These are phyloP conservation scores for Pterostichus niger DNA, from an alignment of 2,888 invertebrate species.

Conservation along the genomic window DNA sequence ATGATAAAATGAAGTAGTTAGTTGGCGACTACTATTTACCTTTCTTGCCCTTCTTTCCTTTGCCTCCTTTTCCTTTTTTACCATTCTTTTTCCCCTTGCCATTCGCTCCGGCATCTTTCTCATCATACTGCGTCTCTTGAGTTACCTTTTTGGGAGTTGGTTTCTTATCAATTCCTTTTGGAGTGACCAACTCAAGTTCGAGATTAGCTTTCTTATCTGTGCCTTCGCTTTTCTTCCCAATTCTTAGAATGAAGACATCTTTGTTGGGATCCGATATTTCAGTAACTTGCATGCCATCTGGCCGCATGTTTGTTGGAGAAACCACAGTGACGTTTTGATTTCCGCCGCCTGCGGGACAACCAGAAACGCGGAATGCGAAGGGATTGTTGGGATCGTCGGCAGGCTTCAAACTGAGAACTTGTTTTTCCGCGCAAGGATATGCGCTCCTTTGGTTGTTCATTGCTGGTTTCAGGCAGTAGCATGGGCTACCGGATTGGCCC, in stretches of 20 bases:
- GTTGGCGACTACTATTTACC: not conserved
- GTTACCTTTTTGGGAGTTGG: conserved; percentile 82
- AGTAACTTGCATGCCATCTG: conserved; percentile 80
- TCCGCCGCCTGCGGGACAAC: conserved; percentile 64
- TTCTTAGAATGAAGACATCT: conserved; percentile 85
- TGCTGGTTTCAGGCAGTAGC: conserved; percentile 72
- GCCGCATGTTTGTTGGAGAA: conserved; percentile 78
- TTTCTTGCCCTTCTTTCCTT: conserved; percentile 37
- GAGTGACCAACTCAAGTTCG: conserved; percentile 87
- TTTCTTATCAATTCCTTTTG: conserved; percentile 82
- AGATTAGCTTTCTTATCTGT: conserved; percentile 84
- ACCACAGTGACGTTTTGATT: conserved; percentile 73
- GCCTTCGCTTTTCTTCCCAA: conserved; percentile 87
- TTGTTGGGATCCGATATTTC: conserved; percentile 84
- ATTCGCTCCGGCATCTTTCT: conserved; percentile 75
- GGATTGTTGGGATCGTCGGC: conserved; percentile 72
- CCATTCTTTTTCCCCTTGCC: conserved; percentile 67
- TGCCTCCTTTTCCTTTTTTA: conserved; percentile 53
- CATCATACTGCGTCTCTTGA: conserved; percentile 84
- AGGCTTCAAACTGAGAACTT: conserved; percentile 71
- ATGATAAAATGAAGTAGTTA: not conserved
- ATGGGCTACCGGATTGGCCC: conserved; percentile 66
- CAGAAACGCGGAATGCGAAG: conserved; percentile 71
- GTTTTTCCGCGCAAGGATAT: conserved; percentile 46
- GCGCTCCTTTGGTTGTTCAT: conserved; percentile 54